phyloP scores from a whole-genome alignment of 1,140 invertebrate species.

The Teleogryllus occipitalis region DNA sequence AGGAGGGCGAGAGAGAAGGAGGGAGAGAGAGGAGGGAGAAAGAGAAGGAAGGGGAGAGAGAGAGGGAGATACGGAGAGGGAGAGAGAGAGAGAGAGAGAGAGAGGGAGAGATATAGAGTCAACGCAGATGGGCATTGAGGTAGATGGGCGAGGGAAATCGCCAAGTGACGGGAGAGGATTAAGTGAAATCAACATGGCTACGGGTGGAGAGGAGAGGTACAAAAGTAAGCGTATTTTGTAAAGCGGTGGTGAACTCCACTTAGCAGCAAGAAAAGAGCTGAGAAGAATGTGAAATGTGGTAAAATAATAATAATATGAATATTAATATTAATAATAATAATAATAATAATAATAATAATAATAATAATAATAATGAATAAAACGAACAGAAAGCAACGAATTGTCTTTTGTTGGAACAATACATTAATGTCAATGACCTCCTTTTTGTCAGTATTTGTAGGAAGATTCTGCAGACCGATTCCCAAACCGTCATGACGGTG shows the following conservation, averaged over 20 bases:
- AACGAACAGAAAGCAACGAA: slow-evolving; percentile 20
- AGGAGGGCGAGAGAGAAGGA: background rate
- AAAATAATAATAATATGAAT: slow-evolving; percentile 17
- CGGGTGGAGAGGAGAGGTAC: background rate
- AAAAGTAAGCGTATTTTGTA: background rate
- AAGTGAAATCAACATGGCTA: background rate
- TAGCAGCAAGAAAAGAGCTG: background rate
- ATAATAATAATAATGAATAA: slow-evolving; percentile 19
- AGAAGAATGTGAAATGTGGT: background rate
- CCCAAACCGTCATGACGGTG: too few species aligned
- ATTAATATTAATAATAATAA: slow-evolving; percentile 10
- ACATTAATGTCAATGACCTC: too few species aligned
- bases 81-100: slow-evolving; percentile 14
- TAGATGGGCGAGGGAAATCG: background rate
- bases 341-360: slow-evolving; percentile 15
- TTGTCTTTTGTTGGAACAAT: background rate
- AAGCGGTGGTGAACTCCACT: background rate
- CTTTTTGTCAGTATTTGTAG: too few species aligned
- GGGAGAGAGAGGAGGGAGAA: slow-evolving; percentile 14
- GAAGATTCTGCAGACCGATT: too few species aligned
- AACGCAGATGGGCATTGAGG: background rate
- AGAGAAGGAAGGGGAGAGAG: slow-evolving; percentile 14
- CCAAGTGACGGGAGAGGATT: background rate
- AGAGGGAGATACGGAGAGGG: slow-evolving; percentile 13
- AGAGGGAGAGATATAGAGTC: background rate